Evolutionary conservation across 2,888 invertebrate genomes (phyloP), one percentile per base, ranked within the genome.

Genomic region (Drosophila meridionalis): DNA sequence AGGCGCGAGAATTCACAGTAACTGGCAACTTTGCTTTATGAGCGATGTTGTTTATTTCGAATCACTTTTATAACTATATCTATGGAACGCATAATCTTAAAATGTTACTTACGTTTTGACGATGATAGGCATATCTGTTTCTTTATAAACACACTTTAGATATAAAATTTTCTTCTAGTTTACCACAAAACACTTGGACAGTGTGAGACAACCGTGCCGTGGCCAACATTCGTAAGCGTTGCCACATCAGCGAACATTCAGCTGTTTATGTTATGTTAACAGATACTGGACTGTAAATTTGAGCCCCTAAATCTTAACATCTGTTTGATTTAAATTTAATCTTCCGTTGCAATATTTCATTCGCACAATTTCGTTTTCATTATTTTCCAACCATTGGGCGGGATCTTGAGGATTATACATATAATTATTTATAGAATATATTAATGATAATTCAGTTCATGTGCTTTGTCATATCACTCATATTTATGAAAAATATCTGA

Each of bases 81-180:
- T 34, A 32, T 9, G 7, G 9, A 32, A 5, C 52, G 28, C 56
- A 12, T 12, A 26, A 12, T 11, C 11, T 45, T 4, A 5, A 1
- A 20, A 7, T 5, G 28, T 2, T 82, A 92, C 92, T 92, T 82
- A 92, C 92, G 90, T 90, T 89, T 90, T 92, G 0, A 92, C 76
- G 65, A 92, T 59, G 60, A 92, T 90, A 6, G 92, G 92, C 92
- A 92, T 92, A 43, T 0, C 28, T 47, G 42, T 26, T 30, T 20
- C 0, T 26, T 47, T 56, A 38, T n/a, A n/a, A 26, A 42, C 34
- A 5, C 14, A 38, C 28, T n/a, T 30, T 8, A 7, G 3, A 34
- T 30, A 40, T 3, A 14, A 1, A 30, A 11, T 2, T 40, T 2
- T 14, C 6, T 28, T 5, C 1, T 8, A 9, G 0, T 9, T 5